Base-by-base conservation (phyloP, 2,113 vertebrate species). In the Casuarius casuarius region DNA sequence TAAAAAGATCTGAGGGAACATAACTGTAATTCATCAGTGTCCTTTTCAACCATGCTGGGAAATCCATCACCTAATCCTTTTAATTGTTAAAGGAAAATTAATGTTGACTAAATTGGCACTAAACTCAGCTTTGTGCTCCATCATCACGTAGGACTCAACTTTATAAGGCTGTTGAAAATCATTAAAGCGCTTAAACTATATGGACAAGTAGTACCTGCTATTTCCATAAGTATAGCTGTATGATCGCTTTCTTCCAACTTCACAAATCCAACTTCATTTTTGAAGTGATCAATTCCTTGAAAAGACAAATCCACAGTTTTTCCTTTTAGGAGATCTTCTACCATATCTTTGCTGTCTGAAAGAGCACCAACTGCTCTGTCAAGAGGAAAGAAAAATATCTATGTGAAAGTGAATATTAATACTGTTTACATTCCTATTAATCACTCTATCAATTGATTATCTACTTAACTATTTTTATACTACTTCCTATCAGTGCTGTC, bases 201-300 rank as follows among this genome's bases (percentile, higher is more conserved):
- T 29, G 54, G 23, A 92, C n/a, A 92, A 89, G 7, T 63, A 58
- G 97, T 98, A 99, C 99, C 99, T 99, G 99, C 98, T 93, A 99
- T 97, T 90, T 98, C 97, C 17, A 76, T 96, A 94, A 99, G 98
- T 2, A 89, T 87, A 52, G 84, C 12, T 91, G 97, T 63, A 80
- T 99, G 98, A 51, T 98, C 98, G 89, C 98, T 98, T 25, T 98
- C 98, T 52, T 95, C 93, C 94, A 99, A 91, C 88, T 98, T 98
- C 86, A 99, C 98, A 98, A 99, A 99, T 94, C 97, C 99, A 98
- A 99, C 98, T 98, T 99, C 98, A 98, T 98, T 98, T 97, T 84
- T 97, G 94, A 99, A 99, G 94, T 99, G 98, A 96, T 97, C 97
- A 58, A 99, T 97, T 70, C 99, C 99, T 75, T 97, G 97, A 98